phyloP scores from a whole-genome alignment of 2,888 invertebrate genomes.

The Panopea generosa region DNA sequence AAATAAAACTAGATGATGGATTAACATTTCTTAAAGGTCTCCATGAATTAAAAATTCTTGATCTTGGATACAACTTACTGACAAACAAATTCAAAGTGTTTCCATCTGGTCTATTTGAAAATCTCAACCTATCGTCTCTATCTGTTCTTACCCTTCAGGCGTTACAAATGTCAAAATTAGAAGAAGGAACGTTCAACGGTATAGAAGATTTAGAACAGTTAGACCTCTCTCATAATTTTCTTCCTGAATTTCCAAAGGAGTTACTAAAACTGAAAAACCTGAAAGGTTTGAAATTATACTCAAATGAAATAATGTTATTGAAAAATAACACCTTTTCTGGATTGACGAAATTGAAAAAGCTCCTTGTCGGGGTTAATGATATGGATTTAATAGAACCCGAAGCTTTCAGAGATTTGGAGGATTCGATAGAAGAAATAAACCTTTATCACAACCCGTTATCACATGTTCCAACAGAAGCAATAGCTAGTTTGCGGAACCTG shows the following conservation, averaged over 20 bases:
- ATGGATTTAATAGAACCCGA: constrained; percentile 56
- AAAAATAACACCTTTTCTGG: constrained; percentile 52
- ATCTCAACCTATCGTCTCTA: constrained; percentile 44
- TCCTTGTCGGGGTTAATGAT: constrained; percentile 65
- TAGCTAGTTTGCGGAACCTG: constrained; percentile 52
- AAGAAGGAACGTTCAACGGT: constrained; percentile 49
- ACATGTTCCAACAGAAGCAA: constrained; percentile 57
- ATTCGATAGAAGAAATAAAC: constrained; percentile 62
- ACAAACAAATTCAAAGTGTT: constrained; percentile 49
- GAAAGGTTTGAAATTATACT: constrained; percentile 54
- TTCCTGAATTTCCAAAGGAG: constrained; percentile 53
- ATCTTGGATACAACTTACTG: constrained; percentile 54
- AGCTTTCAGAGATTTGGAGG: constrained; percentile 60
- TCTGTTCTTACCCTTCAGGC: constrained; percentile 46
- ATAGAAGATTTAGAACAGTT: constrained; percentile 58
- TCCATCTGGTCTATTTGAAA: constrained; percentile 48
- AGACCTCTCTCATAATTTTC: constrained; percentile 59
- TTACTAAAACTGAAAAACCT: constrained; percentile 46
- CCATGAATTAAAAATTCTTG: constrained; percentile 41
- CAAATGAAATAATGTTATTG: constrained; percentile 51
- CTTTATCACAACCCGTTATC: constrained; percentile 64
- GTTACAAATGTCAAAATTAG: constrained; percentile 52
- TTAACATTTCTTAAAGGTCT: constrained; percentile 48
- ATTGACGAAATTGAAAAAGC: constrained; percentile 49
- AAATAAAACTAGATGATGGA: constrained; percentile 50